A percentile compares a stretch with the other conserved stretches of the same genome.
These are phyloP conservation scores for Endomychus coccineus DNA, from an alignment of 2,888 invertebrate genomes.

Conservation along the genomic window DNA sequence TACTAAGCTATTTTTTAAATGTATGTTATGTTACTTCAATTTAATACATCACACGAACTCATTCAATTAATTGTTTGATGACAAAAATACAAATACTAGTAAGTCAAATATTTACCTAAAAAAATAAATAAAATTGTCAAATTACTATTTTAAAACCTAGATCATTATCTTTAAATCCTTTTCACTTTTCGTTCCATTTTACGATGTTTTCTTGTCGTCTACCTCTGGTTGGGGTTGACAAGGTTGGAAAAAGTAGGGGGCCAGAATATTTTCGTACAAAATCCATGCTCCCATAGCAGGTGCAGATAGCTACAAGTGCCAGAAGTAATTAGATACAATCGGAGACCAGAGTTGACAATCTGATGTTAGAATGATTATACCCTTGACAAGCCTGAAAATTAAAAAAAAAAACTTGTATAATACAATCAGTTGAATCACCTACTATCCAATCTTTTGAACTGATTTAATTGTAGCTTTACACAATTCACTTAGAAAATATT, in stretches of 20 bases:
- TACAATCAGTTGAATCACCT: no score
- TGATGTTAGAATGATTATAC: conserved; percentile 81
- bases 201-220: conserved; percentile 81
- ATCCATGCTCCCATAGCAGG: conserved; percentile 77
- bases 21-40: no score
- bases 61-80: no score
- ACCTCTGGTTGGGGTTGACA: conserved; percentile 60
- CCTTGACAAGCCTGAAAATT: conserved; percentile 80
- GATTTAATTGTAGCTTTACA: no score
- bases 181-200: conserved; percentile 83
- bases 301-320: conserved; percentile 74
- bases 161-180: conserved; percentile 39
- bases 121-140: not conserved
- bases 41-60: no score
- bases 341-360: conserved; percentile 73
- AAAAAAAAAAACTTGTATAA: conserved; percentile 5
- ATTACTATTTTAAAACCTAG: not conserved
- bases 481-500: no score
- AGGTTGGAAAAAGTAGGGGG: conserved; percentile 87
- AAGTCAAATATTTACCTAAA: no score
- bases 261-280: conserved; percentile 80
- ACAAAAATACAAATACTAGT: no score
- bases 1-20: no score
- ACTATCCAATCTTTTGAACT: no score
- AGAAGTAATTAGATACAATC: conserved; percentile 80